Evolutionary conservation across 2,113 vertebrate species (phyloP).

Genomic region (Sander vitreus): DNA sequence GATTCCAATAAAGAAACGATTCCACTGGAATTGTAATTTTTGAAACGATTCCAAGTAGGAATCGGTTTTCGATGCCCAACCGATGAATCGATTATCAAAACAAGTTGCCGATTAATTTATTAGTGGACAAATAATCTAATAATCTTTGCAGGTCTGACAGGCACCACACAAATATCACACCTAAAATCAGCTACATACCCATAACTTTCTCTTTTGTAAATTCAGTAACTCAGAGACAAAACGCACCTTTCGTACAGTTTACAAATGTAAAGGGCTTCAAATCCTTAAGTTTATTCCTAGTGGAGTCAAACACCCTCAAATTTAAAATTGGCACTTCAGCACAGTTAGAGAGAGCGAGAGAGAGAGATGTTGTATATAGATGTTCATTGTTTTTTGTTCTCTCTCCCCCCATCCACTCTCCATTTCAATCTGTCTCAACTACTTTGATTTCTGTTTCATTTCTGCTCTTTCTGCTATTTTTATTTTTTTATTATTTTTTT

Average conservation of each 20-base stretch:
- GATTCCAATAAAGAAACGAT: too few species aligned
- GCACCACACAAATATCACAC: not conserved
- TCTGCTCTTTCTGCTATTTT: not conserved
- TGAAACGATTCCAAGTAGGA: too few species aligned
- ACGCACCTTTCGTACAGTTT: not conserved
- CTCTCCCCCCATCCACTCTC: conserved; percentile 10
- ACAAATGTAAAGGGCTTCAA: not conserved
- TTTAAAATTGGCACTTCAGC: not conserved
- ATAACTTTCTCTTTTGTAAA: not conserved
- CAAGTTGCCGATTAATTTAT: too few species aligned
- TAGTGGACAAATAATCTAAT: too few species aligned
- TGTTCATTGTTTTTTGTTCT: conserved; percentile 24
- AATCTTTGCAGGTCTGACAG: too few species aligned
- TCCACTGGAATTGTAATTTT: too few species aligned
- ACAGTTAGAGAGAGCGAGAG: not conserved
- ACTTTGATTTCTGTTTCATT: conserved; percentile 29
- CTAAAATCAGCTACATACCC: not conserved
- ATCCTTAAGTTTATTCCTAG: not conserved
- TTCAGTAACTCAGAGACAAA: not conserved
- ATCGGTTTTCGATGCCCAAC: too few species aligned
- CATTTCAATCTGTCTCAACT: conserved; percentile 27
- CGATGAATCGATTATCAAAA: too few species aligned
- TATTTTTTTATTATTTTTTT: conserved; percentile 4
- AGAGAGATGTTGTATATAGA: not conserved
- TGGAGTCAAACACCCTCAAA: not conserved